Conservation (phyloP, 1,140 invertebrate genomes). For the Heliconius hewitsoni region DNA sequence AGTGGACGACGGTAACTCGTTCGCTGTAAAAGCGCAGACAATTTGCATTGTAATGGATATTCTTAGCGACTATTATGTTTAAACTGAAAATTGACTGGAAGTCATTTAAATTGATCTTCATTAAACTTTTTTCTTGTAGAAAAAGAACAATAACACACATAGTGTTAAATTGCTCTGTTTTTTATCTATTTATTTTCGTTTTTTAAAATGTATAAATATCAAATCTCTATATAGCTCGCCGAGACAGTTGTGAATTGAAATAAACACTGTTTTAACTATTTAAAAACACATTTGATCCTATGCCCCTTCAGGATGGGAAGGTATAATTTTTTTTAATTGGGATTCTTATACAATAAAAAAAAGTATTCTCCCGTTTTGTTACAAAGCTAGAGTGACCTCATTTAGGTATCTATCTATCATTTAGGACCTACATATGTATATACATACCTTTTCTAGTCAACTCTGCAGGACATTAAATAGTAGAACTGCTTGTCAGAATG, state of each 20-base stretch:
- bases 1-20: conserved; percentile 59
- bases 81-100: not conserved
- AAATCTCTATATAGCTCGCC: too few relatives aligned
- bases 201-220: too few relatives aligned
- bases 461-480: conserved; percentile 50
- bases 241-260: too few relatives aligned
- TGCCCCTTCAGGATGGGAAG: too few relatives aligned
- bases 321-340: too few relatives aligned
- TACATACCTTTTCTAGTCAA: conserved; percentile 57
- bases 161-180: too few relatives aligned
- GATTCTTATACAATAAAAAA: not conserved
- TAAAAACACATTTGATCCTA: too few relatives aligned
- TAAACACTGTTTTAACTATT: too few relatives aligned
- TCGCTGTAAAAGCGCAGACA: conserved; percentile 54
- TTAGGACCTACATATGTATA: not conserved
- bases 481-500: conserved; percentile 45
- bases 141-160: too few relatives aligned
- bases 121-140: not conserved
- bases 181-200: too few relatives aligned
- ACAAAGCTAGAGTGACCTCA: not conserved
- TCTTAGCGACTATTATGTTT: not conserved
- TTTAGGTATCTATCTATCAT: not conserved
- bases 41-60: conserved; percentile 76
- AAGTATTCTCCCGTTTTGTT: not conserved
- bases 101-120: conserved; percentile 7